Evolutionary conservation across 2,888 invertebrate species (phyloP).

Genomic region (Chouioia cunea): DNA sequence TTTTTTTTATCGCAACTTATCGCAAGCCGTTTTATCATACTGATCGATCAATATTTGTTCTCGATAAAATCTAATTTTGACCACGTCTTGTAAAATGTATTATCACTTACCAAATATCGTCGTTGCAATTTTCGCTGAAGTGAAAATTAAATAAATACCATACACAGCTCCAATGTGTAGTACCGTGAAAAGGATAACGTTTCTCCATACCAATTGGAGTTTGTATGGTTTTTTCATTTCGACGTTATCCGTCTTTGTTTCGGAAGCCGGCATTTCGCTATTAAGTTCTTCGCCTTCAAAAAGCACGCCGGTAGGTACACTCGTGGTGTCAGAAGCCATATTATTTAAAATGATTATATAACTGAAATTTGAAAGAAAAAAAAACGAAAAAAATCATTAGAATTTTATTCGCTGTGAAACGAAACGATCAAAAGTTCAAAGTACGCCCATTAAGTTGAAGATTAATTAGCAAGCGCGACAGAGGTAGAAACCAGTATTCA

Average conservation of each 20-base stretch:
- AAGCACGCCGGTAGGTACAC: conserved; percentile 64
- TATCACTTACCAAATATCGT: conserved; percentile 80
- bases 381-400: no score
- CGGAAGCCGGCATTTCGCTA: conserved; percentile 12
- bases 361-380: no score
- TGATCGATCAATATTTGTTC: no score
- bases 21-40: no score
- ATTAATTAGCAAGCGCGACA: no score
- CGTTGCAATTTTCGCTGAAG: conserved; percentile 81
- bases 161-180: conserved; percentile 83
- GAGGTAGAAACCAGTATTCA: no score
- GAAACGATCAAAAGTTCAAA: no score
- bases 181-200: conserved; percentile 82
- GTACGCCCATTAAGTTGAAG: no score
- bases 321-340: conserved; percentile 69
- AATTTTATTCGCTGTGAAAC: no score
- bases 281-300: conserved; percentile 62
- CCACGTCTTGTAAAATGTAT: not conserved
- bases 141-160: conserved; percentile 79
- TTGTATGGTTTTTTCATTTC: conserved; percentile 43
- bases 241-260: not conserved
- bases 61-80: no score
- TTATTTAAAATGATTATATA: conserved; percentile 18
- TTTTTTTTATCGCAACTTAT: no score
- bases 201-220: conserved; percentile 80